Percentiles rank a stretch among this genome's conserved stretches.
Evolutionary conservation across 2,113 vertebrate species (phyloP).

Genomic region (Synchiropus splendidus): DNA sequence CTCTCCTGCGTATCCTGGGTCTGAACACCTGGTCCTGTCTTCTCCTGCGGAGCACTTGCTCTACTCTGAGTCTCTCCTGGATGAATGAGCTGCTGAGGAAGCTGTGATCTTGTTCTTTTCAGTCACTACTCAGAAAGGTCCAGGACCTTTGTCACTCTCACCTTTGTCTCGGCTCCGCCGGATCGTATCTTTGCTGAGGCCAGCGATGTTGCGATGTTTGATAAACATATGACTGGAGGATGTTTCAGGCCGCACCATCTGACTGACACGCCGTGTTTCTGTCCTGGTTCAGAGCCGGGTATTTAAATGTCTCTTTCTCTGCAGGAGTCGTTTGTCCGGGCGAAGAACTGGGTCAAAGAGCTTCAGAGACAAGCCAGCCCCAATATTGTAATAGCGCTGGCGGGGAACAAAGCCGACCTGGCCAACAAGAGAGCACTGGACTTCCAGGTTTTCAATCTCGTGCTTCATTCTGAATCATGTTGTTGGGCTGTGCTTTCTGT

Average conservation of each 20-base stretch:
- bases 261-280: not conserved
- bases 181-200: no score
- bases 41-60: no score
- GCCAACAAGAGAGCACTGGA: slow-evolving; percentile 94
- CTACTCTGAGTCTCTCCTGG: no score
- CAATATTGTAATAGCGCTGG: slow-evolving; percentile 98
- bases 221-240: no score
- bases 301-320: slow-evolving; percentile 1
- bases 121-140: no score
- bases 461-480: not conserved
- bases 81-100: no score
- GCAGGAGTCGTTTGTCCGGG: slow-evolving; percentile 96
- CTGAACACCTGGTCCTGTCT: no score
- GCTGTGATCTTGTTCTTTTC: no score
- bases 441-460: slow-evolving; percentile 97
- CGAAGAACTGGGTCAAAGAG: slow-evolving; percentile 99
- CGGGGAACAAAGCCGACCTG: slow-evolving; percentile 97
- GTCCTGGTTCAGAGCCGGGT: not conserved
- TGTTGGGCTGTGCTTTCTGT: not conserved
- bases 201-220: no score
- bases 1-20: no score
- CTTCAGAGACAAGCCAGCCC: slow-evolving; percentile 99
- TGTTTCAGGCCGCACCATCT: no score
- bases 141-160: not conserved
- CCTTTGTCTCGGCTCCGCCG: no score